Evolutionary conservation across 1,140 invertebrate species (phyloP).

Genomic region (Schlechtendalia chinensis): DNA sequence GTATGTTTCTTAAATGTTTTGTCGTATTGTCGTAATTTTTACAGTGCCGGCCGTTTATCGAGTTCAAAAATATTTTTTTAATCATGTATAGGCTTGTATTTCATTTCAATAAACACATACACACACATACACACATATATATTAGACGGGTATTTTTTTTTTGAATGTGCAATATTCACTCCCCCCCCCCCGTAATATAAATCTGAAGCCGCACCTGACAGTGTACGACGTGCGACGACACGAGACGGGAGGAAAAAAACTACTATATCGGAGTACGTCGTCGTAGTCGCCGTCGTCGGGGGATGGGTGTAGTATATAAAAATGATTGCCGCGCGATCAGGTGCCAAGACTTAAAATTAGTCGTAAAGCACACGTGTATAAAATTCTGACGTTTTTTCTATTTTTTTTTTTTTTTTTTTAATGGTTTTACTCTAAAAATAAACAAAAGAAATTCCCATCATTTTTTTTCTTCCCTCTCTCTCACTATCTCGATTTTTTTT

Average conservation of each 20-base stretch:
- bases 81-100: too few species aligned
- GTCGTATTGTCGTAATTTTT: too few species aligned
- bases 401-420: slow-evolving; percentile 27
- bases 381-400: neutral
- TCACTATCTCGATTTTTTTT: neutral
- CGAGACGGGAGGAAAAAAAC: too few species aligned
- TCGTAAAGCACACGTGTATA: slow-evolving; percentile 1
- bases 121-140: too few species aligned
- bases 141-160: too few species aligned
- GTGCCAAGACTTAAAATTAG: slow-evolving; percentile 45
- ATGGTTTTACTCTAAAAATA: slow-evolving; percentile 38
- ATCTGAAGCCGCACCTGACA: neutral
- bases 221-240: neutral
- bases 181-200: too few species aligned
- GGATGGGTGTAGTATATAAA: neutral
- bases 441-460: slow-evolving; percentile 4
- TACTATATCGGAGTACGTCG: slow-evolving; percentile 1
- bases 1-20: too few species aligned
- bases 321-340: slow-evolving; percentile 25
- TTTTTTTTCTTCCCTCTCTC: neutral
- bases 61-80: too few species aligned
- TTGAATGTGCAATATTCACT: too few species aligned
- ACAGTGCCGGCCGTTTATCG: too few species aligned
- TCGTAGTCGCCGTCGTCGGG: neutral
- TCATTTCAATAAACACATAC: too few species aligned